Evolutionary conservation across 1,140 invertebrate species (phyloP).

Genomic region (Cydia fagiglandana): DNA sequence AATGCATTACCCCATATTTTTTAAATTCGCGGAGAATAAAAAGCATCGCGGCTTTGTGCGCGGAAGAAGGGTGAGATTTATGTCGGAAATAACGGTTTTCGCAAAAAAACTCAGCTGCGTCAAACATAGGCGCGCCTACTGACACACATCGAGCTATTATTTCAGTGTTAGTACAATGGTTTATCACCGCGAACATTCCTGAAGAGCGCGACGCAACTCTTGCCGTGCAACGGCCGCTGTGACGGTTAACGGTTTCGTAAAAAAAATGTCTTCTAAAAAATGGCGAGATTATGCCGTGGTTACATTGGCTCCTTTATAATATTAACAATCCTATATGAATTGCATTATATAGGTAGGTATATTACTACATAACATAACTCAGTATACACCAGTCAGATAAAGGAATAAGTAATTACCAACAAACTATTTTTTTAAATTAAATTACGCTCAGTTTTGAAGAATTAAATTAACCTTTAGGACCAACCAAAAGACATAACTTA

Average conservation of each 20-base stretch:
- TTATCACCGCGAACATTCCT: conserved; percentile 9
- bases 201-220: conserved; percentile 3
- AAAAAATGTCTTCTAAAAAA: not conserved
- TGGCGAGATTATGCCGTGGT: not conserved
- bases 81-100: conserved; percentile 77
- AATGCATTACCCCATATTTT: conserved; percentile 77
- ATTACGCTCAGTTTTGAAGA: too few relatives aligned
- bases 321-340: too few relatives aligned
- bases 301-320: not conserved
- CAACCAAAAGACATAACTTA: too few relatives aligned
- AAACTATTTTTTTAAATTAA: too few relatives aligned
- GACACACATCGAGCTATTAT: conserved; percentile 20
- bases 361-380: too few relatives aligned
- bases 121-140: conserved; percentile 34
- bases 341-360: too few relatives aligned
- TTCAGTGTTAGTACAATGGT: conserved; percentile 3
- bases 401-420: too few relatives aligned
- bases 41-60: conserved; percentile 69
- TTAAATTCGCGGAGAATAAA: conserved; percentile 66
- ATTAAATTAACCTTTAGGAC: too few relatives aligned
- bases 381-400: too few relatives aligned
- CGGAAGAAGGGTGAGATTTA: conserved; percentile 76
- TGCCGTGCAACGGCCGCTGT: not conserved
- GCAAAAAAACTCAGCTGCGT: conserved; percentile 74
- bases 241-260: conserved; percentile 15